phyloP scores from a whole-genome alignment of 2,113 vertebrate species.

The Pantherophis guttatus region DNA sequence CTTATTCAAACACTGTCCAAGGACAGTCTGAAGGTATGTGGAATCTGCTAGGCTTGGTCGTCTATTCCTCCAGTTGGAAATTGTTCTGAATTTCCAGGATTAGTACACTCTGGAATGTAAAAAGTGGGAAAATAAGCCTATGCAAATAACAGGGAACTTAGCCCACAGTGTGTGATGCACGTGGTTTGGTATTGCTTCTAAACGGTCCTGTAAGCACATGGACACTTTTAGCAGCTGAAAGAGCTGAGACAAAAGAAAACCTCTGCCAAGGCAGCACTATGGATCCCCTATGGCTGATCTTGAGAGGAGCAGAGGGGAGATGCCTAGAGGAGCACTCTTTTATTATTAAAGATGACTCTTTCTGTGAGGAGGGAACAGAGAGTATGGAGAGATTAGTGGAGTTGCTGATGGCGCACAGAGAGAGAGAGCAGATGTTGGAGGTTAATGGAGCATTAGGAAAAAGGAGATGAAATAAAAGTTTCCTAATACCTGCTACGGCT shows the following conservation, averaged over 20 bases:
- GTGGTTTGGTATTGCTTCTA: not conserved
- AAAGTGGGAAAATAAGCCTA: not conserved
- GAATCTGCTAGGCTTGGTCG: not conserved
- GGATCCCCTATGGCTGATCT: constrained; percentile 28
- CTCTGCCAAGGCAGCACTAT: constrained; percentile 40
- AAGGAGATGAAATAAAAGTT: constrained; percentile 53
- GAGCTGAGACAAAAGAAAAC: constrained; percentile 58
- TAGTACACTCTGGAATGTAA: not conserved
- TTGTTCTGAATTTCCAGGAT: not conserved
- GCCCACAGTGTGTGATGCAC: not conserved
- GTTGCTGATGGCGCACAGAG: constrained; percentile 60
- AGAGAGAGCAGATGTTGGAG: constrained; percentile 63
- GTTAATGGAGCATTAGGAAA: constrained; percentile 67
- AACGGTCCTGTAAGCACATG: constrained; percentile 43
- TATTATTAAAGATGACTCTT: constrained; percentile 56
- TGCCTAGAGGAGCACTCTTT: constrained; percentile 26
- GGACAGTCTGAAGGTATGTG: not conserved
- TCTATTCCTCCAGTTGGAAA: not conserved
- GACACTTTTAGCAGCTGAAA: constrained; percentile 46
- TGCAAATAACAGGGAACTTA: not conserved
- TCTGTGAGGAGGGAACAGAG: constrained; percentile 36
- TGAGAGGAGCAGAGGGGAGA: not conserved
- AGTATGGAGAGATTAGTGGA: constrained; percentile 53
- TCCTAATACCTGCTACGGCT: constrained; percentile 56
- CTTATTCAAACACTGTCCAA: not conserved